Percentiles rank a stretch among this genome's conserved stretches.
Evolutionary conservation across 2,888 invertebrate species (phyloP).

Genomic region (Oligia fasciuncula): DNA sequence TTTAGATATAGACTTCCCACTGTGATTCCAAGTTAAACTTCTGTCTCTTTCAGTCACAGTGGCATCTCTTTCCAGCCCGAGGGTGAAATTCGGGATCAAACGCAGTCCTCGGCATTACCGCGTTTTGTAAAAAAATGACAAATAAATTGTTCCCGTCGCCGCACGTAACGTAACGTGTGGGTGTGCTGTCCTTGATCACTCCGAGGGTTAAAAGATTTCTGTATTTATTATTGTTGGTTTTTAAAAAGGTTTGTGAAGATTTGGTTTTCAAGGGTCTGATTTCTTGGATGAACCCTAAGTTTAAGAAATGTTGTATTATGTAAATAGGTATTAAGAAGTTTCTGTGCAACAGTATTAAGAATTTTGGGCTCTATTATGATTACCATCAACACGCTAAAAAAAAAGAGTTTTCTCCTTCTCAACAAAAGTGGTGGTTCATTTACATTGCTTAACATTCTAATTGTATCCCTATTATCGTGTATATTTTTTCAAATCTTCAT

Average conservation of each 20-base stretch:
- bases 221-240: conserved; percentile 11
- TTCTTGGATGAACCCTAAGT: neutral
- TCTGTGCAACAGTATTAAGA: neutral
- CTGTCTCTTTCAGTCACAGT: conserved; percentile 14
- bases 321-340: neutral
- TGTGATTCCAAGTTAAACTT: conserved; percentile 21
- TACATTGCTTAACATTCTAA: neutral
- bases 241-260: neutral
- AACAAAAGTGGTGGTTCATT: neutral
- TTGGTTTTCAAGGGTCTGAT: too few relatives aligned
- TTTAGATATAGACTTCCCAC: neutral
- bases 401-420: neutral
- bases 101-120: conserved; percentile 32
- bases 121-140: conserved; percentile 61
- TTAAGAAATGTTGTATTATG: neutral
- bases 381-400: neutral
- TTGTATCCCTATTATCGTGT: neutral
- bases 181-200: conserved; percentile 21
- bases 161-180: conserved; percentile 13
- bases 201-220: conserved; percentile 4
- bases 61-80: conserved; percentile 31
- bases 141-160: conserved; percentile 57
- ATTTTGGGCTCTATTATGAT: neutral
- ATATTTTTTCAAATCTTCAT: neutral
- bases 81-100: conserved; percentile 63